Evolutionary conservation across 2,113 vertebrate species (phyloP).

Genomic region (Myiozetetes cayanensis): DNA sequence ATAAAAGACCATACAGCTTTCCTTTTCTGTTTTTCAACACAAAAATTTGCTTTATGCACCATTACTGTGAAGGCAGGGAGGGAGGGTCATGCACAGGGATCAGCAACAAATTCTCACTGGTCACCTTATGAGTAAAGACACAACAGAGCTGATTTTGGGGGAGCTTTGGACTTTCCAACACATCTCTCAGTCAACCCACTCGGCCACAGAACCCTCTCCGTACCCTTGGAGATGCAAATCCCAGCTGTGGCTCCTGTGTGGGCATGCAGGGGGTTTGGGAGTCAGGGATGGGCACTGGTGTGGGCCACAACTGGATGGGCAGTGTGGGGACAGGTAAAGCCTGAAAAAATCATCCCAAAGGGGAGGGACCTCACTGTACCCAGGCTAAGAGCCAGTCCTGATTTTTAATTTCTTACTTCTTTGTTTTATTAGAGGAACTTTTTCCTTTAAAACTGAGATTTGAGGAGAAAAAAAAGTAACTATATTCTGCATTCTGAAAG

Average conservation of each 20-base stretch:
- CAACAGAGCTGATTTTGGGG: not conserved
- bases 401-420: not conserved
- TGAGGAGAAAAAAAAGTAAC: not conserved
- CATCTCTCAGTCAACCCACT: not conserved
- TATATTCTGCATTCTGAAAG: not conserved
- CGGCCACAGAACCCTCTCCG: not conserved
- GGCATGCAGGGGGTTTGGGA: not conserved
- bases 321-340: not conserved
- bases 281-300: accelerated
- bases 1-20: not conserved
- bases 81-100: accelerated
- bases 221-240: not conserved
- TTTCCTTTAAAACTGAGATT: not conserved
- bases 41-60: not conserved
- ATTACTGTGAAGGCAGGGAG: accelerated
- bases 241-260: not conserved
- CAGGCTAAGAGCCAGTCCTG: not conserved
- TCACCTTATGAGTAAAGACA: accelerated
- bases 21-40: not conserved
- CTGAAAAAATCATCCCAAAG: not conserved
- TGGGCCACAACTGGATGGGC: not conserved
- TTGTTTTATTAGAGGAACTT: not conserved
- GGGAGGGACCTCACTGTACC: not conserved
- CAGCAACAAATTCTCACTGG: not conserved
- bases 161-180: not conserved